Conservation (phyloP, 2,113 vertebrate genomes). For the Castor canadensis region DNA sequence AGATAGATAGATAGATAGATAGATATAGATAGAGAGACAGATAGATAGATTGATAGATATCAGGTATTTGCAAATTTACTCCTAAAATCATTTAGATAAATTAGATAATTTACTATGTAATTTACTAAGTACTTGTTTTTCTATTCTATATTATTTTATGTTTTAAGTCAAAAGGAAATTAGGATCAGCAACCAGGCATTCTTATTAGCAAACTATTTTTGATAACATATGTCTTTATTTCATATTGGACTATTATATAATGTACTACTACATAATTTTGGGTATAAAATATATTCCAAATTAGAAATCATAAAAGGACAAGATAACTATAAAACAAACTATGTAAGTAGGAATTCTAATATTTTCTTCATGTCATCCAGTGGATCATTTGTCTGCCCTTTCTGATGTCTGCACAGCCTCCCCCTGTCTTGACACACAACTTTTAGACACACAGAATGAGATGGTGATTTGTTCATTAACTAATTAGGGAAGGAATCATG, state of each 20-base stretch:
- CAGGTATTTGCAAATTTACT: neutral
- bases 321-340: neutral
- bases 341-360: neutral
- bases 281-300: neutral
- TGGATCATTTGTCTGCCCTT: neutral
- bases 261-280: neutral
- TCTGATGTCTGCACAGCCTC: neutral
- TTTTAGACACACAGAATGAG: neutral
- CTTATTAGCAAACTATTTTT: neutral
- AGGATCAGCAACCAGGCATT: neutral
- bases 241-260: neutral
- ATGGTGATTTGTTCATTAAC: neutral
- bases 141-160: slow-evolving; percentile 36
- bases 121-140: slow-evolving; percentile 30
- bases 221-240: neutral
- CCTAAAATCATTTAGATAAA: neutral
- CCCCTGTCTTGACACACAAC: neutral
- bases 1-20: too few relatives aligned
- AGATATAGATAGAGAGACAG: too few relatives aligned
- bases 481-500: neutral
- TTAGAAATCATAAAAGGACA: neutral
- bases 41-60: too few relatives aligned
- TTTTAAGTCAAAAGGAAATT: slow-evolving; percentile 43
- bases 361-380: neutral
- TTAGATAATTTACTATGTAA: too few relatives aligned